Base-by-base conservation (phyloP, 2,113 vertebrate genomes). In the Gila orcuttii region DNA sequence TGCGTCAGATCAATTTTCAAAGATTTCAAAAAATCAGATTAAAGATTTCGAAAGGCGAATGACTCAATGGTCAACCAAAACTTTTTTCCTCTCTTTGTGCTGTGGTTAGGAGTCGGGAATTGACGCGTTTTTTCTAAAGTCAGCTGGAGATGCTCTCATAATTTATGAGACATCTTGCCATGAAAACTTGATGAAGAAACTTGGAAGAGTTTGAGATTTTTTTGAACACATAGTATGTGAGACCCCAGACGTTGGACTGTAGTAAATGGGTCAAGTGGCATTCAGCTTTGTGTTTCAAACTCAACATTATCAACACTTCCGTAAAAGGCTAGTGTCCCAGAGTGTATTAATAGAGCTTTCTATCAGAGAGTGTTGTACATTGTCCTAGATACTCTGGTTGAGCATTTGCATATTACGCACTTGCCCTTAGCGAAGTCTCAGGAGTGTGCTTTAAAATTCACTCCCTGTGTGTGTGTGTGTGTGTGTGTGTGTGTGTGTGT, bases 141-240 rank as follows among this genome's bases (percentile, higher is more conserved):
- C 88, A 90, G 88, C 89, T 87, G 90, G 86, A 93, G 86, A 82
- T 90, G 83, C 66, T 79, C 90, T 92, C 92, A 94, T 94, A 90
- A 94, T 94, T 95, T 91, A 93, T 93, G 81, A 93, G 91, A 93
- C 90, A 92, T 91, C 91, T 93, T 84, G 21, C 60, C 89, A 93
- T 94, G 85, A 94, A 95, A 93, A 89, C 89, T 94, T 93, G 79
- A 94, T 94, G 92, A 93, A 89, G 90, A 91, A 91, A 92, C 91
- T 93, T 93, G 91, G 92, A 93, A 92, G 89, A 89, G 92, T 92
- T 89, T 87, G 87, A 89, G 60, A 91, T 90, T 89, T 82, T 80
- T 88, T 85, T 77, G 86, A 11, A 83, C 33, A 87, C 86, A 88
- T 90, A 83, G n/a, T 87, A 45, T 57, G 78, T 52, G 64, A 85